Conservation (phyloP, 2,888 invertebrate species). For the Ctena decussata region DNA sequence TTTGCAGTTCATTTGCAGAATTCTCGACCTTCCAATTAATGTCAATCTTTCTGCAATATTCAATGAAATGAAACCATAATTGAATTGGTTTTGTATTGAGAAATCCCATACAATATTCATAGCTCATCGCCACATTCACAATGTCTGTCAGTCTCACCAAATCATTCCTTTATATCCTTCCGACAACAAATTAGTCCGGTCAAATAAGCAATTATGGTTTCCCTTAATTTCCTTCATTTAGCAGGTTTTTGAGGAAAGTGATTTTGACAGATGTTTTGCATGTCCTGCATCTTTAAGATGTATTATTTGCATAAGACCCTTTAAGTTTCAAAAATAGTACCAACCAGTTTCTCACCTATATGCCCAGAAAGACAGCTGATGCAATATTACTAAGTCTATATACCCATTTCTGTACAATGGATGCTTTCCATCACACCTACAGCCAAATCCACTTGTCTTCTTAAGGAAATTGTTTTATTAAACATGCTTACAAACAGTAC, state of each 20-base stretch:
- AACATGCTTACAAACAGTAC: too few relatives aligned
- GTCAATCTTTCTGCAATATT: constrained; percentile 17
- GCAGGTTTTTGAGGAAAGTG: constrained; percentile 10
- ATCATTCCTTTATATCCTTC: constrained; percentile 48
- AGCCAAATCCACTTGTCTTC: too few relatives aligned
- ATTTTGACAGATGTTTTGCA: constrained; percentile 12
- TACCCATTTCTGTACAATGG: too few relatives aligned
- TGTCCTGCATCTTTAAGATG: neutral
- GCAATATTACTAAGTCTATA: too few relatives aligned
- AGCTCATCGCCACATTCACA: constrained; percentile 40
- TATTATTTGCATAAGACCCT: neutral
- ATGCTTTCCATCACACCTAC: too few relatives aligned
- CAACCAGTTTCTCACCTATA: too few relatives aligned
- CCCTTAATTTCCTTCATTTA: constrained; percentile 23
- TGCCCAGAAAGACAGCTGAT: too few relatives aligned
- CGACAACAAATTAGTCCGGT: constrained; percentile 59
- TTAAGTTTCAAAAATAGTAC: too few relatives aligned
- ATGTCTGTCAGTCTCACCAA: constrained; percentile 56
- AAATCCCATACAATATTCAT: constrained; percentile 61
- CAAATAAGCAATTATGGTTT: constrained; percentile 64
- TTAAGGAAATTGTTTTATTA: too few relatives aligned
- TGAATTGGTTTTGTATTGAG: constrained; percentile 34
- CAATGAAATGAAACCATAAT: constrained; percentile 49
- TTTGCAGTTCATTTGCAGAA: constrained; percentile 3
- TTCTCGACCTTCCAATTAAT: constrained; percentile 7